phyloP scores from a whole-genome alignment of 1,140 invertebrate genomes.

The Hyphantria cunea region DNA sequence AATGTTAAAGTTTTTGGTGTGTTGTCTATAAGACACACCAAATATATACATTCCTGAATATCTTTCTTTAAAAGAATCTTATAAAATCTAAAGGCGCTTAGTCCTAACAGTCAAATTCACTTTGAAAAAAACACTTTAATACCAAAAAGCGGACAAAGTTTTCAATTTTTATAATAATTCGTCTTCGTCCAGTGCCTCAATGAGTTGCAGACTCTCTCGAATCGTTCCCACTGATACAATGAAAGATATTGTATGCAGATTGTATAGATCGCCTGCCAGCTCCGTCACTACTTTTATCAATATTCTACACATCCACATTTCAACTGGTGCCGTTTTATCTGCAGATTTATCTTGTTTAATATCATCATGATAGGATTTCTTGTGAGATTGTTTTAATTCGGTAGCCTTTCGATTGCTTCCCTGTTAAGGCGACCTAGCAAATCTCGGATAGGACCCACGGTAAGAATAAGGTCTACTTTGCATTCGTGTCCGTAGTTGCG shows the following conservation, averaged over 20 bases:
- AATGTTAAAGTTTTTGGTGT: too few species aligned
- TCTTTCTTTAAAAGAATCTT: too few species aligned
- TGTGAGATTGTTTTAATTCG: not conserved
- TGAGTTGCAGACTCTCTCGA: conserved; percentile 56
- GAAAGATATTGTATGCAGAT: conserved; percentile 63
- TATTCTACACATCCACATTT: conserved; percentile 72
- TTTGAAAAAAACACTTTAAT: too few species aligned
- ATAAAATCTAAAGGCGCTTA: too few species aligned
- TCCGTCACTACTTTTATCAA: conserved; percentile 62
- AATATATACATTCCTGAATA: too few species aligned
- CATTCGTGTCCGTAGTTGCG: conserved; percentile 66
- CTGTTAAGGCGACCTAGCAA: conserved; percentile 50
- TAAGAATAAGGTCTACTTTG: conserved; percentile 69
- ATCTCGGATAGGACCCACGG: conserved; percentile 61
- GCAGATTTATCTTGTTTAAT: conserved; percentile 4
- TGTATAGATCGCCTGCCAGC: conserved; percentile 63
- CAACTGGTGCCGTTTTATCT: conserved; percentile 18
- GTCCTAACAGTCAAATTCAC: too few species aligned
- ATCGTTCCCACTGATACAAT: conserved; percentile 66
- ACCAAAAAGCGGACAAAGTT: not conserved
- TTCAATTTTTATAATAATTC: conserved; percentile 35
- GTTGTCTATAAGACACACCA: too few species aligned
- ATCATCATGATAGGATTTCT: conserved; percentile 14
- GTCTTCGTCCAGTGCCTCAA: conserved; percentile 68
- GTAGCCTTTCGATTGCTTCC: conserved; percentile 34